Percentiles rank a stretch among this genome's conserved stretches.
phyloP scores from a whole-genome alignment of 2,113 vertebrate genomes.

The Dicaeum eximium region DNA sequence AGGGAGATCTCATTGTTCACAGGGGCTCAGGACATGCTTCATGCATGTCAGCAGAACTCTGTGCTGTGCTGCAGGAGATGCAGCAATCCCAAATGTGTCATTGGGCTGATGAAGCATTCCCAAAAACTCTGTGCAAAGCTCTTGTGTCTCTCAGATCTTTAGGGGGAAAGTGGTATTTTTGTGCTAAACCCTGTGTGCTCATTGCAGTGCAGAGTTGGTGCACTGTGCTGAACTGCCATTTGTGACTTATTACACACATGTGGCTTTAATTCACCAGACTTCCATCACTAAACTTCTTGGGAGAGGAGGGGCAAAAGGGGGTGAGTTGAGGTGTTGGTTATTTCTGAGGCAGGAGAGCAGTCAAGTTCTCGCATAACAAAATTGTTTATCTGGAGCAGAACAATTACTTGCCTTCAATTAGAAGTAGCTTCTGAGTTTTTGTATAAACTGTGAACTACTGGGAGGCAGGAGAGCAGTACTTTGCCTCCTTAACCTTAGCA shows the following conservation, averaged over 20 bases:
- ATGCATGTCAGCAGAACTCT: background rate
- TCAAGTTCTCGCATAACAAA: background rate
- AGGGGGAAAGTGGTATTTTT: background rate
- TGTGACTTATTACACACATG: fast-evolving
- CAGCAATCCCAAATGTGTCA: background rate
- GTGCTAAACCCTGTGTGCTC: background rate
- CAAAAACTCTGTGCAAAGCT: background rate
- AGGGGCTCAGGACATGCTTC: background rate
- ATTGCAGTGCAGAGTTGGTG: background rate
- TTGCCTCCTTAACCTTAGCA: background rate
- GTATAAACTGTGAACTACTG: background rate
- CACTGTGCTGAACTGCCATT: background rate
- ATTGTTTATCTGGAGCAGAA: background rate
- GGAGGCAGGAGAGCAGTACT: background rate
- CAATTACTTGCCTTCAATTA: background rate
- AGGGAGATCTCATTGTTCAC: background rate
- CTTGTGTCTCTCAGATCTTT: background rate
- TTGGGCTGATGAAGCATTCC: background rate
- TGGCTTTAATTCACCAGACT: background rate
- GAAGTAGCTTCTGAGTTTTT: background rate
- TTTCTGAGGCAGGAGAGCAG: background rate
- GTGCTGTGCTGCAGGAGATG: background rate
- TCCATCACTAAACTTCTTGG: background rate
- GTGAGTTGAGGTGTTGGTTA: fast-evolving
- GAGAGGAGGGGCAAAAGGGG: background rate